A percentile compares a stretch with the other conserved stretches of the same genome.
Evolutionary conservation across 2,113 vertebrate genomes (phyloP).

Genomic region (Ictidomys tridecemlineatus): DNA sequence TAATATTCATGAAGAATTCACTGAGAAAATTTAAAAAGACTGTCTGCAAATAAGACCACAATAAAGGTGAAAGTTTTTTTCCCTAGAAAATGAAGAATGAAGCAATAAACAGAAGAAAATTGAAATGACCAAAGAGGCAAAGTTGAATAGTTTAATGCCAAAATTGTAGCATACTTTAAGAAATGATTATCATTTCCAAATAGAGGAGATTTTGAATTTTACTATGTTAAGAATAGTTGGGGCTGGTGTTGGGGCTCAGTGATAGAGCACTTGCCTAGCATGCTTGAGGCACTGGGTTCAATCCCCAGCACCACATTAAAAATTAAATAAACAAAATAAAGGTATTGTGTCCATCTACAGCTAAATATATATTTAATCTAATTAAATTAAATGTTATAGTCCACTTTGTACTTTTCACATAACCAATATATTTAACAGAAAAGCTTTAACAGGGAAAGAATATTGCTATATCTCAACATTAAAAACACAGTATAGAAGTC

Average conservation of each 20-base stretch:
- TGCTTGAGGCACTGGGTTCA: too few species aligned
- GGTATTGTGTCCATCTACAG: too few species aligned
- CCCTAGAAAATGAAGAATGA: not conserved
- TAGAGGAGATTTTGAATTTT: not conserved
- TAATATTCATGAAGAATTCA: not conserved
- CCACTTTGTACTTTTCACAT: not conserved
- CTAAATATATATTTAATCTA: too few species aligned
- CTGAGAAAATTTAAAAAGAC: not conserved
- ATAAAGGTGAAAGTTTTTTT: conserved; percentile 20
- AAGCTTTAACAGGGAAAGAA: not conserved
- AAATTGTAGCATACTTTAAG: not conserved
- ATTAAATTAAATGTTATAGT: not conserved
- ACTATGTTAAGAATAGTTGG: not conserved
- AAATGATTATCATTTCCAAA: conserved; percentile 8
- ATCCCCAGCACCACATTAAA: too few species aligned
- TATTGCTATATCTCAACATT: not conserved
- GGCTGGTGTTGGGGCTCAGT: too few species aligned
- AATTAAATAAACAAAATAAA: too few species aligned
- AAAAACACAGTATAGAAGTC: not conserved
- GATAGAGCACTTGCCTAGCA: too few species aligned
- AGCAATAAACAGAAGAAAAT: not conserved
- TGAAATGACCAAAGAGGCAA: not conserved
- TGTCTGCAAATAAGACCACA: not conserved
- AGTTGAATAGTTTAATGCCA: not conserved
- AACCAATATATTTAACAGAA: conserved; percentile 2